Evolutionary conservation across 2,888 invertebrate genomes (phyloP).

Genomic region (Blastobasis adustella): DNA sequence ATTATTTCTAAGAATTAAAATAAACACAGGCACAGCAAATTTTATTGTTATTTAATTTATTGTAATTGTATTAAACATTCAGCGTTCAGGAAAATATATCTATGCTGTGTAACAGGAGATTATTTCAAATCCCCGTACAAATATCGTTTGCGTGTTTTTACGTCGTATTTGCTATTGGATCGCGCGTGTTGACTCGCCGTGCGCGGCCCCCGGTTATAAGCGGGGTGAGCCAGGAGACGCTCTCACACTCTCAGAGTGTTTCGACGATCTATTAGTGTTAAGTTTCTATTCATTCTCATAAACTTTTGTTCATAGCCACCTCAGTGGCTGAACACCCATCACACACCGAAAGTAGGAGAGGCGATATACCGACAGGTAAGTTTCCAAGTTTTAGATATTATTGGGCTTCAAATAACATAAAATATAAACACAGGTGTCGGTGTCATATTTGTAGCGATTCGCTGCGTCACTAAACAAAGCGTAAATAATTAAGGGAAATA

Average conservation of each 20-base stretch:
- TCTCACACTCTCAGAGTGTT: conserved; percentile 61
- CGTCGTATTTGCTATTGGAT: conserved; percentile 62
- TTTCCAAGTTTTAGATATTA: conserved; percentile 8
- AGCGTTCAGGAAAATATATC: no score
- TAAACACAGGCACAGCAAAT: no score
- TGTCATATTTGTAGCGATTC: no score
- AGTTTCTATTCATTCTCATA: conserved; percentile 39
- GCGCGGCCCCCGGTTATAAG: conserved; percentile 45
- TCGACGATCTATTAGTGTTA: conserved; percentile 46
- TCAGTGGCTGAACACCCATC: conserved; percentile 57
- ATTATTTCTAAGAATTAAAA: no score
- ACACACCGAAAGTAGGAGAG: conserved; percentile 29
- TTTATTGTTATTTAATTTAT: no score
- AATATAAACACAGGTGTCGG: no score
- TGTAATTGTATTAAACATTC: no score
- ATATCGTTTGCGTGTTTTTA: conserved; percentile 56
- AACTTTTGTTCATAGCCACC: conserved; percentile 61
- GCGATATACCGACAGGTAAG: conserved; percentile 51
- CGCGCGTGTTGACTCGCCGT: conserved; percentile 40
- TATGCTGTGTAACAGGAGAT: no score
- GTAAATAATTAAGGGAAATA: no score
- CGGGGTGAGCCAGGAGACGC: conserved; percentile 20
- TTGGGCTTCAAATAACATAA: no score
- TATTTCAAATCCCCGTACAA: conserved; percentile 49
- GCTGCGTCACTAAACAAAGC: no score